Evolutionary conservation across 2,888 invertebrate species (phyloP), one percentile per base, ranked within the genome.

Genomic region (Hyalella azteca): DNA sequence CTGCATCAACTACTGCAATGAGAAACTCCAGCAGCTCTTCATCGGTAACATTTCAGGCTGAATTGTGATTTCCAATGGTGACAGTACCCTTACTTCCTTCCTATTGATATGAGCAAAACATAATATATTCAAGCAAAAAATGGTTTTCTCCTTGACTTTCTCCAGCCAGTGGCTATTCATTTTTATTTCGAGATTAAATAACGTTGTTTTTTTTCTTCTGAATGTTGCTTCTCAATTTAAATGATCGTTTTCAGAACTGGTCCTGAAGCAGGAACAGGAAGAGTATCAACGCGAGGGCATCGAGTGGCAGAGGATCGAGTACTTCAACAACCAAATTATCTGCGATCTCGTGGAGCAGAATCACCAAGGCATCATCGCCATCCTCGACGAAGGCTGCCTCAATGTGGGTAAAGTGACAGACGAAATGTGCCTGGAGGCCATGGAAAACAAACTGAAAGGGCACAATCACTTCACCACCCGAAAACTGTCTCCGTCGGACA

Each of bases 1-100:
- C 89, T 98, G 98, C 89, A 98, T 98, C 87, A 98, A 98, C 89
- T 98, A 98, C 89, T 98, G 98, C 88, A 98, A 98, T 88, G 98
- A 98, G 90, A 98, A 98, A 88, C 90, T 98, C 85, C 98, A 98
- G 88, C 98, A 98, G 88, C 90, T 98, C 48, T 98, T 98, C 88
- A 98, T 98, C 87, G 94, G 94, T 94, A 87, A 89, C 89, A n/a
- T n/a, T n/a, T n/a, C n/a, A n/a, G n/a, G n/a, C n/a, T n/a, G n/a
- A n/a, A n/a, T n/a, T n/a, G n/a, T n/a, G n/a, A n/a, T n/a, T n/a
- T n/a, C n/a, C n/a, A n/a, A n/a, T n/a, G n/a, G n/a, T n/a, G n/a
- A n/a, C n/a, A n/a, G n/a, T n/a, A n/a, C n/a, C n/a, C n/a, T n/a
- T n/a, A n/a, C n/a, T n/a, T n/a, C n/a, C n/a, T n/a, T n/a, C n/a